These are phyloP conservation scores for Habropoda laboriosa DNA, from an alignment of 1,140 invertebrate genomes.

Conservation along the genomic window DNA sequence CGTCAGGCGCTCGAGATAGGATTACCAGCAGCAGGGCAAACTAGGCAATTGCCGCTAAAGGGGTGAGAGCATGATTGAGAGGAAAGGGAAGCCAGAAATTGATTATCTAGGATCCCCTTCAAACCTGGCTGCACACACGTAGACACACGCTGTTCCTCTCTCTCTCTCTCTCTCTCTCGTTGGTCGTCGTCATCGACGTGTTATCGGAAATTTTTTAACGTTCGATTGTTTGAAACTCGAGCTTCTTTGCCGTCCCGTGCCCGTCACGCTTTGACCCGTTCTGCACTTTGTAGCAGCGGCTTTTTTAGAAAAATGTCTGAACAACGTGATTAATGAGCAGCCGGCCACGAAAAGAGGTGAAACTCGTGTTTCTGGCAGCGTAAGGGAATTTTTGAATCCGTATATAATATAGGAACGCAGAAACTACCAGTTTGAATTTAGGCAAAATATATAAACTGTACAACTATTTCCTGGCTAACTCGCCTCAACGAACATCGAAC, in stretches of 20 bases:
- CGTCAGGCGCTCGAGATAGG: background rate
- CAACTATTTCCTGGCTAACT: background rate
- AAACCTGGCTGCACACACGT: too few species aligned
- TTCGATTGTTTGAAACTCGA: background rate
- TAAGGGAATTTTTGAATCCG: slow-evolving; percentile 7
- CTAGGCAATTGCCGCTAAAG: background rate
- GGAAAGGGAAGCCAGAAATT: slow-evolving; percentile 1
- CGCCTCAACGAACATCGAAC: too few species aligned
- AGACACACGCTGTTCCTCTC: too few species aligned
- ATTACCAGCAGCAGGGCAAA: slow-evolving; percentile 8
- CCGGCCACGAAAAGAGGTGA: background rate
- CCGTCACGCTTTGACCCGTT: background rate
- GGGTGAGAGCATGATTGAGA: slow-evolving; percentile 8
- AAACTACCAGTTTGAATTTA: background rate
- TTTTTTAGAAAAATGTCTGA: slow-evolving; percentile 13
- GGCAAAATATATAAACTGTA: slow-evolving; percentile 15
- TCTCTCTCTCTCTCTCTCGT: too few species aligned
- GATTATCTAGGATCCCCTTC: background rate
- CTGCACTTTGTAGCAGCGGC: background rate
- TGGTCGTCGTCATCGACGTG: too few species aligned
- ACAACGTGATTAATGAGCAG: slow-evolving; percentile 20
- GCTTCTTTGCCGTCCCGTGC: background rate
- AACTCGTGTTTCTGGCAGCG: background rate
- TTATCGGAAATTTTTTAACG: slow-evolving; percentile 3
- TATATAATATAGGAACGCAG: background rate